A percentile compares a stretch with the other conserved stretches of the same genome.
phyloP scores from a whole-genome alignment of 2,797 vertebrate genomes.

The Champsocephalus gunnari region DNA sequence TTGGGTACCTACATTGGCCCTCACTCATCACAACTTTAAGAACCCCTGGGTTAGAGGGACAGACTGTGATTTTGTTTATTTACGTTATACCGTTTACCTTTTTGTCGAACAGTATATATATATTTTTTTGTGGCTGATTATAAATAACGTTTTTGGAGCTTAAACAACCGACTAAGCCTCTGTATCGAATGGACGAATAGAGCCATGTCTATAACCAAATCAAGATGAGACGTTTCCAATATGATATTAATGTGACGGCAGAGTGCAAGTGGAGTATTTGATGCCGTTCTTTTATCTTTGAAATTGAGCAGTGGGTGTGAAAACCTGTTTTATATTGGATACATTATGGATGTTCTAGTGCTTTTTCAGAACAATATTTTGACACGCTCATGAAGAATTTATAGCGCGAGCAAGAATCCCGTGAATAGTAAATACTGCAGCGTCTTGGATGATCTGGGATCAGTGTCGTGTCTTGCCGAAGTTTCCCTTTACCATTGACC shows the following conservation, averaged over 20 bases:
- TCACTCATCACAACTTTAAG: too few species aligned
- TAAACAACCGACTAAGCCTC: too few species aligned
- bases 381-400: conserved; percentile 59
- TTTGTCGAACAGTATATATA: too few species aligned
- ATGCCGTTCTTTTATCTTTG: not conserved
- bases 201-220: too few species aligned
- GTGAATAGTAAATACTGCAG: conserved; percentile 46
- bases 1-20: too few species aligned
- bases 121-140: too few species aligned
- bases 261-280: not conserved
- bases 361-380: conserved; percentile 53
- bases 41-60: too few species aligned
- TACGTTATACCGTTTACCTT: too few species aligned
- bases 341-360: conserved; percentile 27
- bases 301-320: conserved; percentile 3
- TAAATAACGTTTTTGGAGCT: too few species aligned
- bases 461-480: conserved; percentile 31
- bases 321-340: conserved; percentile 28
- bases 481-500: conserved; percentile 32
- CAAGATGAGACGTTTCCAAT: not conserved
- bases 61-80: too few species aligned
- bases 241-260: not conserved
- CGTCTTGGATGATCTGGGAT: conserved; percentile 53
- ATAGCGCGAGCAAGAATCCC: conserved; percentile 16
- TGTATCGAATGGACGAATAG: too few species aligned